Conservation (phyloP, 2,888 invertebrate genomes). For the Clusia tigrina region DNA sequence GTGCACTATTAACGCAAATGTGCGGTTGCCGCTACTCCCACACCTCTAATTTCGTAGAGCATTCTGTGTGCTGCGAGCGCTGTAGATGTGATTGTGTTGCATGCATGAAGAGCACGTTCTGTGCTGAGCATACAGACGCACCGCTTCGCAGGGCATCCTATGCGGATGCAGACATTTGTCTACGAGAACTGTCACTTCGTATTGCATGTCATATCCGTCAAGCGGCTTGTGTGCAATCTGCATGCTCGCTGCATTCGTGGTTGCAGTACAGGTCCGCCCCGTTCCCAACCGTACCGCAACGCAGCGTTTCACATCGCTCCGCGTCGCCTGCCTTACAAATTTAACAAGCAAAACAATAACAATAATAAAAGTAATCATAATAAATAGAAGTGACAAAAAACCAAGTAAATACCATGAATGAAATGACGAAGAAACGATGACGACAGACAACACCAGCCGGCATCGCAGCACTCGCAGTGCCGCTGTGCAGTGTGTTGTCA, state of each 20-base stretch:
- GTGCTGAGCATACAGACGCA: neutral
- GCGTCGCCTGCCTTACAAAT: neutral
- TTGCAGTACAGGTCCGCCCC: no score
- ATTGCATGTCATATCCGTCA: conserved; percentile 13
- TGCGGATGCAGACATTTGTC: conserved; percentile 25
- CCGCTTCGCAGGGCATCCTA: neutral
- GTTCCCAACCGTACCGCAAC: neutral
- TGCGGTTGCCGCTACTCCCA: conserved; percentile 21
- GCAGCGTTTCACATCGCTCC: neutral
- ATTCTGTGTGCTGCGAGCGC: neutral
- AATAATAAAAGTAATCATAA: neutral
- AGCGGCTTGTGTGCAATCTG: no score
- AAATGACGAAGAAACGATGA: conserved; percentile 1
- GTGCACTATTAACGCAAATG: conserved; percentile 35
- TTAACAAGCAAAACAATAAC: conserved; percentile 3
- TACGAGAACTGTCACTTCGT: conserved; percentile 23
- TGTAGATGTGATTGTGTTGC: neutral
- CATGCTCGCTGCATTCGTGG: no score
- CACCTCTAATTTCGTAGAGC: neutral
- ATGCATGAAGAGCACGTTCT: conserved; percentile 24
- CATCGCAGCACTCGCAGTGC: no score
- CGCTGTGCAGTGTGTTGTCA: no score
- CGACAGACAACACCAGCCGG: no score
- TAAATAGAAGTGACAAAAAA: neutral
- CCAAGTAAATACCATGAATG: neutral